Conservation (phyloP, 2,113 vertebrate genomes). For the Channa maculata region DNA sequence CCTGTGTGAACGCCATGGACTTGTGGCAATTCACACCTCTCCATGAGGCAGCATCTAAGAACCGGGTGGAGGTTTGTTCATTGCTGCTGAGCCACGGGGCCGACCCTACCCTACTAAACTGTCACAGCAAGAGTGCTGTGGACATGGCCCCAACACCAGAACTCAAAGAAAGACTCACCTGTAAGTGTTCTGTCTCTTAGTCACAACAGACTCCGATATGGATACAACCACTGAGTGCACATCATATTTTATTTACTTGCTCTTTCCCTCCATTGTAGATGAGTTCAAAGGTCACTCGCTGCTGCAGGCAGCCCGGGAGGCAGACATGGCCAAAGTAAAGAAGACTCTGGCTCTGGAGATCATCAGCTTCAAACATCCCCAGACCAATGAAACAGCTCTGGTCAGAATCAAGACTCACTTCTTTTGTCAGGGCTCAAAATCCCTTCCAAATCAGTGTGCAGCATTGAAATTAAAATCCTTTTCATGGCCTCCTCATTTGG, state of each 20-base stretch:
- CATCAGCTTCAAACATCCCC: slow-evolving; percentile 98
- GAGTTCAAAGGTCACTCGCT: slow-evolving; percentile 99
- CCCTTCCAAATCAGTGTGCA: neutral
- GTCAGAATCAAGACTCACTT: slow-evolving; percentile 80
- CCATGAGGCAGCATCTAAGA: slow-evolving; percentile 98
- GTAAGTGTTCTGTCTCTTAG: slow-evolving; percentile 78
- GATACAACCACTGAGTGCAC: too few species aligned
- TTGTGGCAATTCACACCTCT: slow-evolving; percentile 98
- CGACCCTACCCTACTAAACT: slow-evolving; percentile 95
- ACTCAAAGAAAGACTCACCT: slow-evolving; percentile 93
- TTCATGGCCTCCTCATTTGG: too few species aligned
- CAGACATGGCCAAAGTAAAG: slow-evolving; percentile 98
- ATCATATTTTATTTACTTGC: neutral
- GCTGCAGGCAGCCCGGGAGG: slow-evolving; percentile 96
- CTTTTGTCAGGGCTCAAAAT: neutral
- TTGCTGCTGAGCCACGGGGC: slow-evolving; percentile 95
- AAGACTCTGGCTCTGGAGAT: slow-evolving; percentile 97
- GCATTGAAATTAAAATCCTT: neutral
- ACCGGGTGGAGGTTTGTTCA: slow-evolving; percentile 96
- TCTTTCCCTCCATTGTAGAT: slow-evolving; percentile 82
- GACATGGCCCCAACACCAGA: slow-evolving; percentile 98
- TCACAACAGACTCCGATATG: neutral
- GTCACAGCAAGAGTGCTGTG: slow-evolving; percentile 97
- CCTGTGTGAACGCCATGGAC: slow-evolving; percentile 99
- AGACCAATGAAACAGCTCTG: slow-evolving; percentile 97